These are phyloP conservation scores for Tolmerus cingulatus DNA, from an alignment of 2,888 invertebrate genomes.

Conservation along the genomic window DNA sequence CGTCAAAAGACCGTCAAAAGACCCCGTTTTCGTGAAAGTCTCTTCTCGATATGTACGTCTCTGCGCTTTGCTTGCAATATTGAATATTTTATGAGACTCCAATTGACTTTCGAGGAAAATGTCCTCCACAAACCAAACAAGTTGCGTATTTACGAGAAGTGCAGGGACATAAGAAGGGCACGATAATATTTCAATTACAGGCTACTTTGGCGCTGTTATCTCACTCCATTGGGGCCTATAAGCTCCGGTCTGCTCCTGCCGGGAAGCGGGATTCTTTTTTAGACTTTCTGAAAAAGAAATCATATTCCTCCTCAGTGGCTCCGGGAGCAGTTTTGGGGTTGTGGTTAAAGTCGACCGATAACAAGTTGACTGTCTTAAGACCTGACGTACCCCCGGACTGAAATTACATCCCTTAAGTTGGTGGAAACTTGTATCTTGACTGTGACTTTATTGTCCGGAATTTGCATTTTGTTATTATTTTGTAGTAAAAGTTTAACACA, in stretches of 20 bases:
- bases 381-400: not conserved
- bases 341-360: slow-evolving; percentile 1
- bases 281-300: slow-evolving; percentile 7
- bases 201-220: slow-evolving; percentile 20
- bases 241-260: not conserved
- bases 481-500: slow-evolving; percentile 48
- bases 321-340: not conserved
- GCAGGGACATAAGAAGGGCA: not conserved
- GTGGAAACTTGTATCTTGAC: not conserved
- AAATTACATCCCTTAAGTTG: not conserved
- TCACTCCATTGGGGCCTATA: not conserved
- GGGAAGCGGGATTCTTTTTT: not conserved
- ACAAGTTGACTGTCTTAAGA: not conserved
- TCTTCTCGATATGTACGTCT: not conserved
- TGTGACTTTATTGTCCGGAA: slow-evolving; percentile 37
- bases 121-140: not conserved
- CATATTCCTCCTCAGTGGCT: not conserved
- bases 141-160: slow-evolving; percentile 25
- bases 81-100: slow-evolving; percentile 39
- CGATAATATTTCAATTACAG: slow-evolving; percentile 42
- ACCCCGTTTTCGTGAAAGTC: slow-evolving; percentile 20
- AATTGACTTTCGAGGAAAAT: slow-evolving; percentile 28
- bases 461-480: slow-evolving; percentile 49
- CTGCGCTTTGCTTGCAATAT: slow-evolving; percentile 1
- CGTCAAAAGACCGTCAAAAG: slow-evolving; percentile 44